Percentiles rank a stretch among this genome's conserved stretches.
Evolutionary conservation across 2,797 vertebrate genomes (phyloP).

Genomic region (Melanotaenia parkinsoni): DNA sequence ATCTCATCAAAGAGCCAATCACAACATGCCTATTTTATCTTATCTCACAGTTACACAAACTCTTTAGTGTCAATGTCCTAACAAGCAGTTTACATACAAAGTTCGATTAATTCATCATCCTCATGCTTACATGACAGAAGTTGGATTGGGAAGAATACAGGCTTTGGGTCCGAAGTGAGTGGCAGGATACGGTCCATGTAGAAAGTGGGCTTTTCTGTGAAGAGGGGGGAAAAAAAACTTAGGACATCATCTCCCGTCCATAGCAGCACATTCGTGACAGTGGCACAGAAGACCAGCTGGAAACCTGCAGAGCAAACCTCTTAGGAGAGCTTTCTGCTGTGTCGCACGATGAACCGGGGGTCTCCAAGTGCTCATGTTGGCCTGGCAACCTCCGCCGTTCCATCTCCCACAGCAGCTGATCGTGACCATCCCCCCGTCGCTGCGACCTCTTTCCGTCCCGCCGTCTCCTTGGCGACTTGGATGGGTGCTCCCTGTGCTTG

Average conservation of each 20-base stretch:
- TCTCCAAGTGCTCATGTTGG: slow-evolving; percentile 77
- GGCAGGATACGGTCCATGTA: slow-evolving; percentile 87
- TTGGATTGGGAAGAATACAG: slow-evolving; percentile 87
- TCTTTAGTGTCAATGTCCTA: slow-evolving; percentile 54
- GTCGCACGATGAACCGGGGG: slow-evolving; percentile 66
- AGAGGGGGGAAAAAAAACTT: slow-evolving; percentile 31
- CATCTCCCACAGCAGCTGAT: slow-evolving; percentile 71
- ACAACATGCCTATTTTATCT: slow-evolving; percentile 58
- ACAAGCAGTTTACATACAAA: slow-evolving; percentile 33
- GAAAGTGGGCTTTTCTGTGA: slow-evolving; percentile 84
- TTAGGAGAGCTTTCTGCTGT: slow-evolving; percentile 80
- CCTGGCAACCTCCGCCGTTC: slow-evolving; percentile 74
- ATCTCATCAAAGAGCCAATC: slow-evolving; percentile 62
- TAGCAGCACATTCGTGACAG: slow-evolving; percentile 53
- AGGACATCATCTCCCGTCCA: slow-evolving; percentile 45
- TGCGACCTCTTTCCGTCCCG: slow-evolving; percentile 77
- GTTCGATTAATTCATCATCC: slow-evolving; percentile 32
- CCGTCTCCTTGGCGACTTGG: slow-evolving; percentile 80
- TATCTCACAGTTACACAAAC: slow-evolving; percentile 67
- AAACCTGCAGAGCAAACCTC: slow-evolving; percentile 79
- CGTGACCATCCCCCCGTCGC: slow-evolving; percentile 68
- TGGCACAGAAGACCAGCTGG: slow-evolving; percentile 63
- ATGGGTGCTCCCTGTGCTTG: slow-evolving; percentile 64
- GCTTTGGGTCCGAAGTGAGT: slow-evolving; percentile 90
- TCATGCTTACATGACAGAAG: slow-evolving; percentile 86